Evolutionary conservation across 2,797 vertebrate genomes (phyloP).

Genomic region (Enoplosus armatus): DNA sequence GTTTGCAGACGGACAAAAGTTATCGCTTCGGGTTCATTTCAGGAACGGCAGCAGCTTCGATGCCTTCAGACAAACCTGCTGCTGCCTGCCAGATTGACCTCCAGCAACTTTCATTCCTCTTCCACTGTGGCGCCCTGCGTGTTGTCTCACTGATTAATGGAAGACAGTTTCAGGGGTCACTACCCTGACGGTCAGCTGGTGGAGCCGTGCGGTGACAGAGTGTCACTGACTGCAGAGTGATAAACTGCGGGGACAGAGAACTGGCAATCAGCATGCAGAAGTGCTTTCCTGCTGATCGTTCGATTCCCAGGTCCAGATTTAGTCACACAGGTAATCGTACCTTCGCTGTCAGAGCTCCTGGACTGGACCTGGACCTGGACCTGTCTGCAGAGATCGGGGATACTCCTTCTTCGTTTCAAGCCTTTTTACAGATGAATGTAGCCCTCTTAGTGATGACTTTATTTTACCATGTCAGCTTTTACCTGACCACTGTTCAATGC

Average conservation of each 20-base stretch:
- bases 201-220: conserved; percentile 44
- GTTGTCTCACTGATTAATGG: conserved; percentile 65
- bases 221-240: conserved; percentile 52
- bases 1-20: conserved; percentile 18
- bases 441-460: background rate
- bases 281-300: conserved; percentile 19
- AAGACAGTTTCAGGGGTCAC: conserved; percentile 60
- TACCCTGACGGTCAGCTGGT: conserved; percentile 45
- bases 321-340: conserved; percentile 29
- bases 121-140: conserved; percentile 19
- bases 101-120: conserved; percentile 50
- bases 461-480: background rate
- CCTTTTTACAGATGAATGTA: background rate
- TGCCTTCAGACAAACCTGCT: conserved; percentile 12
- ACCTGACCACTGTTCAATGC: background rate
- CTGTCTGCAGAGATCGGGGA: conserved; percentile 1
- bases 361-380: background rate
- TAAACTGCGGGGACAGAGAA: conserved; percentile 39
- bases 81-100: conserved; percentile 35
- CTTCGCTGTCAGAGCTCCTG: conserved; percentile 12
- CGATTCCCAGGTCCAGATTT: conserved; percentile 36
- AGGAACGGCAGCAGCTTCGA: conserved; percentile 2
- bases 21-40: conserved; percentile 9
- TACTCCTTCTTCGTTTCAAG: background rate
- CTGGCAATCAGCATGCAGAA: conserved; percentile 57